Evolutionary conservation across 2,888 invertebrate species (phyloP), one percentile per base, ranked within the genome.

Genomic region (Patella depressa): DNA sequence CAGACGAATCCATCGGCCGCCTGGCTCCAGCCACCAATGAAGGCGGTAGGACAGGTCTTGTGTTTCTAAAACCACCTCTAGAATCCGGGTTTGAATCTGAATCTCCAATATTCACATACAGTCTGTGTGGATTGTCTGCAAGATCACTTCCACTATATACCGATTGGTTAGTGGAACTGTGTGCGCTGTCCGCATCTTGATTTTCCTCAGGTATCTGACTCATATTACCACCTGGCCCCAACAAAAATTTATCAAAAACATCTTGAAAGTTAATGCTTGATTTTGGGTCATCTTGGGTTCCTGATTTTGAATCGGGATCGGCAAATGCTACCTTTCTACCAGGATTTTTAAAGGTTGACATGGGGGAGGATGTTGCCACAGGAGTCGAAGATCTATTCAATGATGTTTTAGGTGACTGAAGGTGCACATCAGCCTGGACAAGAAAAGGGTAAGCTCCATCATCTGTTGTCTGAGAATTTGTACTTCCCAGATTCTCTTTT

Each of bases 401-500:
- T 45, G 45, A 45, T 65, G 65, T 19, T 65, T 65, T 65, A 24
- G 24, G 14, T n/a, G 65, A 65, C 24, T 65, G 65, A 19, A 65
- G 80, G 75, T 83, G 83, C 45, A 83, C 79, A 59, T 83, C 83
- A 1, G 83, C 83, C 70, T 78, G 72, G 12, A 83, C 81, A 70
- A 80, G 71, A 14, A 80, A 73, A 3, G 75, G 75, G 3, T 79
- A 78, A 45, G 81, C 81, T n/a, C 45, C 55, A 12, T 57, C 55
- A 65, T 77, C 73, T 24, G 75, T 53, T 4, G 71, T 24, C 11
- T 19, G 65, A n/a, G 65, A 65, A 9, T 65, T 24, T 14, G 24
- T 24, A 19, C 24, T 65, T 9, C 65, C 65, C 65, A 65, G 14
- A 14, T 65, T 65, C 65, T 65, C 65, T 65, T 65, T 65, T 1